Percentiles rank a stretch among this genome's conserved stretches.
These are phyloP conservation scores for Microctonus aethiopoides DNA, from an alignment of 2,888 invertebrate species.

Conservation along the genomic window DNA sequence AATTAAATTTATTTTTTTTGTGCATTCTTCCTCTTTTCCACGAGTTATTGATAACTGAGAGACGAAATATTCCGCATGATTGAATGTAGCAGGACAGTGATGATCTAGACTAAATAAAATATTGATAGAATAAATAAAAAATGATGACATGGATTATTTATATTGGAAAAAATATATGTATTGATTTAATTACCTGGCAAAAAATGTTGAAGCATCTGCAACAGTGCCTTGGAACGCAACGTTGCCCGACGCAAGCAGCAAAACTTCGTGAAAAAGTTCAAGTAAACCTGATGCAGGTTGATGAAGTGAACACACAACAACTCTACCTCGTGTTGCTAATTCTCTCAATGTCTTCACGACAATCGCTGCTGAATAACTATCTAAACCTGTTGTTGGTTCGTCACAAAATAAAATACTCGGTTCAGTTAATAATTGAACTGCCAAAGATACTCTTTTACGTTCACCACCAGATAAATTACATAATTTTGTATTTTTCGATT, in stretches of 20 bases:
- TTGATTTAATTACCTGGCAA: constrained; percentile 72
- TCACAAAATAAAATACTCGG: constrained; percentile 92
- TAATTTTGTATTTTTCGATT: constrained; percentile 78
- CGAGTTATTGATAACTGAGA: constrained; percentile 71
- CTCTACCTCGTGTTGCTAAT: constrained; percentile 77
- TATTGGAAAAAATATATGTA: background rate
- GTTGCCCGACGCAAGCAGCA: constrained; percentile 81
- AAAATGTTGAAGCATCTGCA: constrained; percentile 76
- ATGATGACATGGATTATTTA: too few relatives aligned
- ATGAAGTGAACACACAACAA: constrained; percentile 89
- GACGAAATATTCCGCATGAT: constrained; percentile 88
- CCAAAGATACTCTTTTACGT: constrained; percentile 85
- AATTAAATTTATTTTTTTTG: constrained; percentile 64
- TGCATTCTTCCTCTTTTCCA: constrained; percentile 68
- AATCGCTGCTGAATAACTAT: constrained; percentile 87
- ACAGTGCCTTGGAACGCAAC: constrained; percentile 83
- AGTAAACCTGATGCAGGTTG: constrained; percentile 91
- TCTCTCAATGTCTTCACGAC: constrained; percentile 79
- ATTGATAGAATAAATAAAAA: too few relatives aligned
- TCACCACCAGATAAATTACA: constrained; percentile 90
- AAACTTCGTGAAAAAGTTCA: constrained; percentile 83
- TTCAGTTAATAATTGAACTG: constrained; percentile 89
- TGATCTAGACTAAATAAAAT: constrained; percentile 71
- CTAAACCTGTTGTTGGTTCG: constrained; percentile 92
- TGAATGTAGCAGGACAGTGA: constrained; percentile 80